These are phyloP conservation scores for Anas bernieri DNA, from an alignment of 2,797 vertebrate genomes.

Conservation along the genomic window DNA sequence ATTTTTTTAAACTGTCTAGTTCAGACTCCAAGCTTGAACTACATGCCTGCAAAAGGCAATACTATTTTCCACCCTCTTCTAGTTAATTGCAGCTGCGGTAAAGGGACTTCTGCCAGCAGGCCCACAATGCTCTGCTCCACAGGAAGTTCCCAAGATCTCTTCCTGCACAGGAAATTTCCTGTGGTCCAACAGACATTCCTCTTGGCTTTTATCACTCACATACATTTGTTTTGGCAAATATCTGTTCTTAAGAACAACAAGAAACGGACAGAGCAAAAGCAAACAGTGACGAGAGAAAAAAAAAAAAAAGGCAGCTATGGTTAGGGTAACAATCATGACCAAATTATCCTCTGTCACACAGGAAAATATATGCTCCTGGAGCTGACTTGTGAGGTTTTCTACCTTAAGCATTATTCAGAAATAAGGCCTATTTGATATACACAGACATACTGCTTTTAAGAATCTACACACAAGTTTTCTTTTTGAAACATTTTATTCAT, in stretches of 20 bases:
- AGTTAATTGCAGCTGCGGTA: slow-evolving; percentile 80
- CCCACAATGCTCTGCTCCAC: slow-evolving; percentile 84
- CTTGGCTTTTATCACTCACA: slow-evolving; percentile 79
- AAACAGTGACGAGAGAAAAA: not conserved
- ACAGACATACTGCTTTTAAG: not conserved
- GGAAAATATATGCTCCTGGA: slow-evolving; percentile 39
- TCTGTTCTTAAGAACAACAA: slow-evolving; percentile 76
- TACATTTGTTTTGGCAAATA: slow-evolving; percentile 82
- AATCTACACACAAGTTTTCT: not conserved
- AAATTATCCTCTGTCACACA: slow-evolving; percentile 54
- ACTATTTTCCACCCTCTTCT: slow-evolving; percentile 42
- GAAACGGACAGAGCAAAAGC: slow-evolving; percentile 68
- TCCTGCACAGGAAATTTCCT: slow-evolving; percentile 94
- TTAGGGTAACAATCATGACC: slow-evolving; percentile 50
- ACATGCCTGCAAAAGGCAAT: not conserved
- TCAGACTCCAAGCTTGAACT: slow-evolving; percentile 12
- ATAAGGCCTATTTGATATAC: not conserved
- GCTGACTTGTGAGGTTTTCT: not conserved
- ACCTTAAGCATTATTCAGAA: not conserved
- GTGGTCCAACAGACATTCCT: slow-evolving; percentile 85
- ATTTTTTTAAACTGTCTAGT: not conserved
- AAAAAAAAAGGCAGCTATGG: slow-evolving; percentile 21
- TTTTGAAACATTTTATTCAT: not conserved
- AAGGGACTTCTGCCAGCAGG: slow-evolving; percentile 81
- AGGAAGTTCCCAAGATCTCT: slow-evolving; percentile 91